Base-by-base conservation (phyloP, 1,140 invertebrate genomes). In the Anoplophora glabripennis region DNA sequence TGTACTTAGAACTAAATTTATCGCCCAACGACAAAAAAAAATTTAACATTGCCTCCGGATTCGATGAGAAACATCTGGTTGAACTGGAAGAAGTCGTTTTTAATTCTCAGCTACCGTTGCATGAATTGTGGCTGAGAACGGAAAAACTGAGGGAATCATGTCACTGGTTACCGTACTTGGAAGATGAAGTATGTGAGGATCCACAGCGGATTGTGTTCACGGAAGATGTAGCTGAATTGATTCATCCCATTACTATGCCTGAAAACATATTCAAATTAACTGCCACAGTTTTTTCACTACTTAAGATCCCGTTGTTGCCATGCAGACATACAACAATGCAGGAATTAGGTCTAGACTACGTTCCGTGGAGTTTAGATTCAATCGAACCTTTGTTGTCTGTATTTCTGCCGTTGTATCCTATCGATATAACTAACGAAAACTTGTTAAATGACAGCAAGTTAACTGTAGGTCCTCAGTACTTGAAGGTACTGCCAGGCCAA, bases 121-220 rank as follows among this genome's bases (percentile, higher is more conserved):
- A 84, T 62, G 82, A 86, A 64, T 73, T 88, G 21, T 88, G 86
- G 86, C 73, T 84, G 17, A 77, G 85, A 56, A 77, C 85, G 17
- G 86, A 88, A 68, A 81, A 78, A 7, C 66, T 88, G 11, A 76
- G 86, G 15, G 82, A 85, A 68, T 75, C 79, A 10, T 84, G 79
- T 53, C 81, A 84, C 68, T 88, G 83, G 77, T 73, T 84, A 9
- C 77, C 84, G 34, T 72, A 75, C 76, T 49, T 74, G 35, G 58
- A 72, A 15, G 45, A 73, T 70, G 60, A 67, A 34, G 59, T 67
- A 7, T 73, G 70, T 61, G 72, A 72, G 61, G 72, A 73, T 63
- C 72, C 72, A 3, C 82, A 85, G 64, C 77, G 86, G 59, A 76
- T 82, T 28, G 78, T 88, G 18, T 81, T 83, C 47, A 74, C 78